Evolutionary conservation across 2,888 invertebrate genomes (phyloP).

Genomic region (Cerastis rubricosa): DNA sequence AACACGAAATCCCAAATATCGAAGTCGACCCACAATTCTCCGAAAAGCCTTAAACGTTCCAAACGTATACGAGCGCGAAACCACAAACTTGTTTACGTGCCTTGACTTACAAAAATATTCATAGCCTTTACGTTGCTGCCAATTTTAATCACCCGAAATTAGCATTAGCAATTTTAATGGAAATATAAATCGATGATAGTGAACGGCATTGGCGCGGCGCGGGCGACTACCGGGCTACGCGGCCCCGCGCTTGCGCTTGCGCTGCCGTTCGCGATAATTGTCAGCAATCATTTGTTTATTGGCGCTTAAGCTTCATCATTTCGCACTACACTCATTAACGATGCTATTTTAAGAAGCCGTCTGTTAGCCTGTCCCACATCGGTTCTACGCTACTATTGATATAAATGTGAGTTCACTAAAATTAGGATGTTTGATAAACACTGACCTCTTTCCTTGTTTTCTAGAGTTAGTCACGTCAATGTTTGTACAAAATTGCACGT

Average conservation of each 20-base stretch:
- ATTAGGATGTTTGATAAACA: conserved; percentile 57
- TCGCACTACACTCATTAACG: conserved; percentile 79
- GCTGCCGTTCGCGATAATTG: conserved; percentile 67
- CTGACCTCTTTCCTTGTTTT: conserved; percentile 46
- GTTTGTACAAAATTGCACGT: not conserved
- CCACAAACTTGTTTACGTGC: conserved; percentile 44
- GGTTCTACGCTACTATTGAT: conserved; percentile 56
- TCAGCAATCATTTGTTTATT: conserved; percentile 85
- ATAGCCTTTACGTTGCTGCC: conserved; percentile 39
- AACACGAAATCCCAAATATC: conserved; percentile 21
- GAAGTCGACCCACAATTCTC: conserved; percentile 25
- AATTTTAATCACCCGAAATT: conserved; percentile 49
- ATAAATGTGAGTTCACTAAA: conserved; percentile 56
- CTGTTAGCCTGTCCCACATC: conserved; percentile 79
- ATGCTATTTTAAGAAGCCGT: conserved; percentile 82
- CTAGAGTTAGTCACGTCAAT: conserved; percentile 10
- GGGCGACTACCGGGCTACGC: conserved; percentile 73
- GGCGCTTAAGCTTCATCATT: conserved; percentile 80
- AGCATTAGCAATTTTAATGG: conserved; percentile 59
- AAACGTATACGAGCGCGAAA: conserved; percentile 12
- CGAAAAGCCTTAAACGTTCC: conserved; percentile 37
- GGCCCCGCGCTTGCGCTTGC: conserved; percentile 49
- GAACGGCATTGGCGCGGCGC: conserved; percentile 49
- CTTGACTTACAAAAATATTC: conserved; percentile 47
- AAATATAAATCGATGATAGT: conserved; percentile 66